phyloP scores from a whole-genome alignment of 2,113 vertebrate species.

The Urocolius indicus region DNA sequence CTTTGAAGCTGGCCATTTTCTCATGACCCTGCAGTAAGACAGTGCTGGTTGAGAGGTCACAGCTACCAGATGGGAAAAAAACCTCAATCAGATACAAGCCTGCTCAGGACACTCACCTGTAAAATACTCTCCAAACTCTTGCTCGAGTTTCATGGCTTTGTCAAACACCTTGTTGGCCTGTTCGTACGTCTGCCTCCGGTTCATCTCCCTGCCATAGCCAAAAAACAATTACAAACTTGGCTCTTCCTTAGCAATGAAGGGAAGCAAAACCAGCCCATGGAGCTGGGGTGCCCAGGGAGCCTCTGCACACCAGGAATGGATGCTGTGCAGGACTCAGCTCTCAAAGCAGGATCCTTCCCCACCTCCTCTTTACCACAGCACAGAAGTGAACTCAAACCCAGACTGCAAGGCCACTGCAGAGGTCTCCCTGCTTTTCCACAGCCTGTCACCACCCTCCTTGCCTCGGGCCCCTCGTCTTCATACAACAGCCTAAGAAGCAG shows the following conservation, averaged over 20 bases:
- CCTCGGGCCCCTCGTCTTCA: not conserved
- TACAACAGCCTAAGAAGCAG: not conserved
- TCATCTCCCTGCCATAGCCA: conserved; percentile 90
- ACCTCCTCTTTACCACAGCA: not conserved
- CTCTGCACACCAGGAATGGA: not conserved
- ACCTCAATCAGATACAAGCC: not conserved
- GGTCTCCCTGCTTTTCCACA: not conserved
- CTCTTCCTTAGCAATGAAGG: not conserved
- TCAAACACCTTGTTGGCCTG: conserved; percentile 98
- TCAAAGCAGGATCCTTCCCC: not conserved
- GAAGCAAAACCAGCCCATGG: not conserved
- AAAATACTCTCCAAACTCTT: conserved; percentile 98
- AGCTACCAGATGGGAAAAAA: not conserved
- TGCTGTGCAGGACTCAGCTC: not conserved
- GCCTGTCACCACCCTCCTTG: not conserved
- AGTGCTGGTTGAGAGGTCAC: not conserved
- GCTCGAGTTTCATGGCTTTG: conserved; percentile 98
- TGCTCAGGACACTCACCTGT: conserved; percentile 85
- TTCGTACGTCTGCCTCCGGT: conserved; percentile 96
- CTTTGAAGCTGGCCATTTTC: not conserved
- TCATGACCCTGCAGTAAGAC: not conserved
- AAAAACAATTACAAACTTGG: not conserved
- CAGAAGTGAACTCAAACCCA: not conserved
- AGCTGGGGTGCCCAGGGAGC: not conserved
- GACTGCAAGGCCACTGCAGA: not conserved